phyloP scores from a whole-genome alignment of 2,888 invertebrate genomes.

The Amaurobius ferox region DNA sequence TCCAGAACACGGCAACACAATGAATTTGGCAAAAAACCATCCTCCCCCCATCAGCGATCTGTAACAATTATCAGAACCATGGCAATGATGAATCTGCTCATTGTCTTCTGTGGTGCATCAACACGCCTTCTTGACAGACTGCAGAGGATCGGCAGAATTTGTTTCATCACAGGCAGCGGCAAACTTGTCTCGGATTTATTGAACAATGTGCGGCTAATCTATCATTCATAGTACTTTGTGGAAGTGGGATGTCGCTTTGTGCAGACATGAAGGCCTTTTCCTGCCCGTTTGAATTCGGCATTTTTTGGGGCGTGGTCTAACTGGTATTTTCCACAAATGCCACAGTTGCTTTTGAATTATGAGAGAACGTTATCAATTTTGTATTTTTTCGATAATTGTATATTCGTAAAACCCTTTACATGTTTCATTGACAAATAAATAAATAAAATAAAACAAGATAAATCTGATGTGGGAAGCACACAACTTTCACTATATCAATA shows the following conservation, averaged over 20 bases:
- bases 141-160: conserved; percentile 3
- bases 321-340: neutral
- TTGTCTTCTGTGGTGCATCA: conserved; percentile 50
- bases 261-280: conserved; percentile 25
- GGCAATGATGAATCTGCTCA: conserved; percentile 70
- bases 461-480: too few relatives aligned
- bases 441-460: too few relatives aligned
- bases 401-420: too few relatives aligned
- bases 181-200: conserved; percentile 34
- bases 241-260: neutral
- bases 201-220: conserved; percentile 64
- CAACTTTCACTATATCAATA: too few relatives aligned
- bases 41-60: conserved; percentile 37
- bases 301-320: neutral
- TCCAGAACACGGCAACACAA: conserved; percentile 35
- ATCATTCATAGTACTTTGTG: conserved; percentile 43
- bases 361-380: too few relatives aligned
- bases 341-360: too few relatives aligned
- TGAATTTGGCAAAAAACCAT: conserved; percentile 25
- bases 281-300: neutral
- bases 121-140: conserved; percentile 66
- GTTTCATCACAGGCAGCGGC: conserved; percentile 29
- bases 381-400: too few relatives aligned
- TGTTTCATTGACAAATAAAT: too few relatives aligned
- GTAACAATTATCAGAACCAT: conserved; percentile 63